These are phyloP conservation scores for Lemur catta DNA, from an alignment of 2,797 vertebrate genomes.

Conservation along the genomic window DNA sequence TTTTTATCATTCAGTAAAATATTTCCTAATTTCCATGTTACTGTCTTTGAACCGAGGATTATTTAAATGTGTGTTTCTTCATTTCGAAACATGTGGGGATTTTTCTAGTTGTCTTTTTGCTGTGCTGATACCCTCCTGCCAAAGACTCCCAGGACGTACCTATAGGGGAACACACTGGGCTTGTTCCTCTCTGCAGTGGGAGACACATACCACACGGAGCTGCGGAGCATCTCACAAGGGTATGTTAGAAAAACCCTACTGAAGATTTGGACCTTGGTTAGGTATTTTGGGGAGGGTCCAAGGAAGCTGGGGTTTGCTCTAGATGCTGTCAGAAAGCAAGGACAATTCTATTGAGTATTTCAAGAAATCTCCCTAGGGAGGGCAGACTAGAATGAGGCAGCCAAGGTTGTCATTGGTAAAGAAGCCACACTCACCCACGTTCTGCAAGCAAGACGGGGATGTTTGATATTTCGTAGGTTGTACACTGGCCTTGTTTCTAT, in stretches of 20 bases:
- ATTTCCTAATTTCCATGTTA: background rate
- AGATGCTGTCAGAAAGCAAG: background rate
- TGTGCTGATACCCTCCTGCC: background rate
- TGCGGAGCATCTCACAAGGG: background rate
- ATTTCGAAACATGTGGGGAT: background rate
- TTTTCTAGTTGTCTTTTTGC: background rate
- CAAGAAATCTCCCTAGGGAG: background rate
- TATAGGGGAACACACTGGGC: background rate
- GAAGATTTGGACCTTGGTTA: background rate
- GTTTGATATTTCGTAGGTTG: background rate
- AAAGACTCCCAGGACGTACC: background rate
- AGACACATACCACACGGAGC: background rate
- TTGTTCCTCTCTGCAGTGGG: background rate
- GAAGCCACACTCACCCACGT: background rate
- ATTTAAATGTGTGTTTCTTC: constrained; percentile 9
- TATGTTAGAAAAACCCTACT: background rate
- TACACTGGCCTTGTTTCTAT: constrained; percentile 43
- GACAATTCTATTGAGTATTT: background rate
- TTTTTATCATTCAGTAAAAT: background rate
- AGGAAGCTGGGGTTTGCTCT: background rate
- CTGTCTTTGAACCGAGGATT: background rate
- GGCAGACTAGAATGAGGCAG: background rate
- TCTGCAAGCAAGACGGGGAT: background rate
- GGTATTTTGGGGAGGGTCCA: background rate
- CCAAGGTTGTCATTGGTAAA: background rate